Base-by-base conservation (phyloP, 2,113 vertebrate species). In the Macquaria australasica region DNA sequence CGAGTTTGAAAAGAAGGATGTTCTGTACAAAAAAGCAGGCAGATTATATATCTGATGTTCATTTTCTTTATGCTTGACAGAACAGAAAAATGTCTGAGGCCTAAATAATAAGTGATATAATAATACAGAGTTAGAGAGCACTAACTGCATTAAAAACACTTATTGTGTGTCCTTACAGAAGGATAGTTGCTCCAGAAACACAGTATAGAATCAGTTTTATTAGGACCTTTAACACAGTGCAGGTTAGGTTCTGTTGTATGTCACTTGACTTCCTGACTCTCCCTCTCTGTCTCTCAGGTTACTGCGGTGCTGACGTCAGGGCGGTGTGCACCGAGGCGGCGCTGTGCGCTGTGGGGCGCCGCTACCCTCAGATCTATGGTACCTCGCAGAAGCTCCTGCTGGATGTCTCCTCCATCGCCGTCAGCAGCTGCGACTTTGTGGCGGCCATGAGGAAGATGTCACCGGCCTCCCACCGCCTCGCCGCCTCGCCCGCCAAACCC, bases 301-400 rank as follows among this genome's bases (percentile, higher is more conserved):
- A 99, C 92, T 98, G 97, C 15, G 98, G 98, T 4, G 97, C 98
- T 41, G 98, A 99, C 91, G 96, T 99, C 87, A 97, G 98, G 79
- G 97, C 97, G 1, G 86, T 98, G 39, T 99, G 98, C 74, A 92
- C 97, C 0, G 98, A 99, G 94, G 97, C 97, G 6, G 97, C 95
- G 1, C 91, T 99, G 39, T 98, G 97, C 14, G 97, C 97, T 67
- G 87, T 99, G 39, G 96, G 97, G 1, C 96, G 97, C 10, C 96
- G 96, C 53, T 99, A 98, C 76, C 98, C 97, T 6, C 98, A 98
- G 93, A 98, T 99, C 83, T 98, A 98, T 73, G 64, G 89, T 5
- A 97, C 96, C 21, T 96, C 94, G 1, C 92, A 96, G 90, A 98
- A 98, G 76, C 95, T 99, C 11, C 95, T 96, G 67, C 82, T 98